Evolutionary conservation across 2,797 vertebrate genomes (phyloP), one percentile per base, ranked within the genome.

Genomic region (Mastacembelus armatus): DNA sequence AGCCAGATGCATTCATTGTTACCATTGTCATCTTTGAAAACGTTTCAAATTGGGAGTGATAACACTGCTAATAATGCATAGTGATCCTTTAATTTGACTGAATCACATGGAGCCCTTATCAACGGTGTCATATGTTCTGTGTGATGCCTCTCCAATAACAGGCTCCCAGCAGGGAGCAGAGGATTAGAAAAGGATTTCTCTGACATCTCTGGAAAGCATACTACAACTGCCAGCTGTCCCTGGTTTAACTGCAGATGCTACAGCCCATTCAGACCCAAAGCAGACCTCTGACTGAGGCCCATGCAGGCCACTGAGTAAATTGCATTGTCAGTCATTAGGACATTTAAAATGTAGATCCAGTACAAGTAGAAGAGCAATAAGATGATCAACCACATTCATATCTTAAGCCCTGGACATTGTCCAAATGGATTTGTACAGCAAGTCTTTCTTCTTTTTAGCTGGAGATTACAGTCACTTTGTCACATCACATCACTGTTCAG

Each of bases 331-430:
- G n/a, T n/a, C n/a, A 93, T 93, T 93, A 88, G 92, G 81, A 76
- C 79, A 75, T 89, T 93, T 92, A 90, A 91, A 91, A 94, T 91
- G 89, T 87, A 93, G 91, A 92, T 93, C 89, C 88, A 91, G 90
- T 85, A 82, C 50, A 83, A 86, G 84, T 67, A 80, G 75, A 78
- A 74, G 66, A 81, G 78, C 56, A 83, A 85, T 84, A 84, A 82
- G 66, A 85, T 87, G 83, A 92, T 92, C 81, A 87, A 66, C 84
- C 76, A 77, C 74, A n/a, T 81, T 88, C 83, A 90, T 85, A 89
- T 91, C 79, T 83, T 85, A 87, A 90, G 76, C 83, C 84, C 27
- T 66, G 47, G 76, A 80, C 81, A 87, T 86, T 66, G 80, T 85
- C 87, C 78, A 68, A 79, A 54, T 49, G 22, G 80, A 74, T 81